Base-by-base conservation (phyloP, 2,797 vertebrate species). In the Coendou prehensilis region DNA sequence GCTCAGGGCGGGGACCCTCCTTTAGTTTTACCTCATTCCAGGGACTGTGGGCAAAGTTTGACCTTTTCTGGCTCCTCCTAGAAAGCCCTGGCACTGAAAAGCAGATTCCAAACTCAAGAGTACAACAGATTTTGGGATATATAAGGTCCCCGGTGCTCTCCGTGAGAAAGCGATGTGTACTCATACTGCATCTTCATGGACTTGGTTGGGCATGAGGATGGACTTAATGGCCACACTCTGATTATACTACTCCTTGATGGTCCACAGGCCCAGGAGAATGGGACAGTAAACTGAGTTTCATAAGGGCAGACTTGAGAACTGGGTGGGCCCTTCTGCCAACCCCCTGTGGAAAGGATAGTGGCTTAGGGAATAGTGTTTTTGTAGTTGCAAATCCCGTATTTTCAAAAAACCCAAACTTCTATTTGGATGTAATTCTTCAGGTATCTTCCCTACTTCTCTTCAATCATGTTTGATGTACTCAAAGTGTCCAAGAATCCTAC, bases 51-150 rank as follows among this genome's bases (percentile, higher is more conserved):
- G 63, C 56, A 93, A 67, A 78, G 30, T 6, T 82, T 75, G 75
- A 37, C 67, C 67, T 90, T 92, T 90, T 87, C 59, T 90, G 92
- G 41, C 45, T 90, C 26, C 20, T 73, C 37, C 59, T 91, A 94
- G 80, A 41, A 54, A 79, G 76, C 30, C 8, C 20, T 79, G 50
- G 33, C 30, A 18, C 30, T n/a, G 69, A 37, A 73, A 45, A 54
- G 30, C 30, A 79, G 9, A 79, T 56, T 79, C 33, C 17, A 33
- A n/a, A 54, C 50, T 79, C 41, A 18, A 30, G 30, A 18, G 11
- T 26, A 18, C 23, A 45, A 47, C 10, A 28, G n/a, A 71, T 4
- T n/a, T 17, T 79, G 76, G 50, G 50, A 54, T 22, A 7, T 33
- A 54, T 2, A 79, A 26, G 28, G 45, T 45, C 30, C 50, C 30